A percentile compares a stretch with the other conserved stretches of the same genome.
Evolutionary conservation across 2,888 invertebrate species (phyloP).

Genomic region (Acanthosepion esculentum): DNA sequence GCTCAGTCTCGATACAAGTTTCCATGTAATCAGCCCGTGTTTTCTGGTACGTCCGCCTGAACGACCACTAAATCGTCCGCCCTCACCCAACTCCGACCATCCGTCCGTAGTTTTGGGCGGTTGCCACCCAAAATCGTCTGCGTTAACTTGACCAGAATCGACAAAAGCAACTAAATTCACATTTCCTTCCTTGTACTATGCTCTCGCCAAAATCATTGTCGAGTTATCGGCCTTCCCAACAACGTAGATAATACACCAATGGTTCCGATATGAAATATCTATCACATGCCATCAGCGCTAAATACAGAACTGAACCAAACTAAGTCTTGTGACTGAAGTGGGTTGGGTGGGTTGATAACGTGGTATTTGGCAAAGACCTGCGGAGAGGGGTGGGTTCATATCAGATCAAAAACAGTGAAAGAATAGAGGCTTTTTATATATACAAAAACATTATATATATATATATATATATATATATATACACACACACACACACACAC

Average conservation of each 20-base stretch:
- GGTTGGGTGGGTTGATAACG: not conserved
- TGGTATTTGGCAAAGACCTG: not conserved
- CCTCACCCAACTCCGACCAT: not conserved
- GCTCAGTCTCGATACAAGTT: not conserved
- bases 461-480: no score
- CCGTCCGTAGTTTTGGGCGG: not conserved
- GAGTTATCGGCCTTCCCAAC: constrained; percentile 33
- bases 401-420: not conserved
- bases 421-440: no score
- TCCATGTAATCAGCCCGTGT: not conserved
- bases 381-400: not conserved
- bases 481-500: no score
- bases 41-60: not conserved
- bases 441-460: no score
- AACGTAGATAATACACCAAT: not conserved
- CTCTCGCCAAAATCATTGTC: not conserved
- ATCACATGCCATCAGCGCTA: not conserved
- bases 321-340: not conserved
- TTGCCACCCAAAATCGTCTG: constrained; percentile 12
- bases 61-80: not conserved
- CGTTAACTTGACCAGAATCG: not conserved
- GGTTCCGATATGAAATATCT: constrained; percentile 17
- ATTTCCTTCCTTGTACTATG: not conserved
- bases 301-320: not conserved
- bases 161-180: constrained; percentile 8